Evolutionary conservation across 53 echinoderm and acorn worm genomes (phyloP).

Genomic region (Astropecten irregularis): DNA sequence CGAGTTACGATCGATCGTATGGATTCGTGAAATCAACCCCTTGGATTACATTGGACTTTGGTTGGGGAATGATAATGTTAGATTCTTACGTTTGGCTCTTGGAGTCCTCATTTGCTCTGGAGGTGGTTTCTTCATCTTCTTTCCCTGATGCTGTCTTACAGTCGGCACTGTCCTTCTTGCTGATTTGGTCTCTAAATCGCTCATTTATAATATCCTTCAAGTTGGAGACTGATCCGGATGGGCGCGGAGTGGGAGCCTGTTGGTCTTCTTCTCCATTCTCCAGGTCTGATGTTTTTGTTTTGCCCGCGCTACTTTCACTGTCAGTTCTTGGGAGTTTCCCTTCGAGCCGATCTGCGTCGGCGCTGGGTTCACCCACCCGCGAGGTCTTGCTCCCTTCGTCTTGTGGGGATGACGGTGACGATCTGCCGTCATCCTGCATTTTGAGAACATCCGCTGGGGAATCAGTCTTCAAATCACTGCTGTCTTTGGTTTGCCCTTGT

Average conservation of each 20-base stretch:
- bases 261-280: constrained; percentile 1
- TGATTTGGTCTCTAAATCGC: constrained; percentile 13
- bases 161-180: constrained; percentile 8
- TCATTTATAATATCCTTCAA: constrained; percentile 9
- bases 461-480: background rate
- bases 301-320: background rate
- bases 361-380: background rate
- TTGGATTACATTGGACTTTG: too few relatives aligned
- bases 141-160: background rate
- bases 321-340: constrained; percentile 27
- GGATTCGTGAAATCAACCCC: too few relatives aligned
- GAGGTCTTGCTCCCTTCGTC: background rate
- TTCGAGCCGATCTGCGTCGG: background rate
- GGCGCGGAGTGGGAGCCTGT: background rate
- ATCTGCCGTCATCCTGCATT: background rate
- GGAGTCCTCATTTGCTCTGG: constrained; percentile 3
- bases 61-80: background rate
- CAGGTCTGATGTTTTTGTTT: background rate
- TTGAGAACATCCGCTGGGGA: background rate
- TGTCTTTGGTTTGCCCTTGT: background rate
- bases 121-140: background rate
- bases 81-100: background rate
- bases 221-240: background rate
- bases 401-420: background rate
- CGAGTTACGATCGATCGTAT: too few relatives aligned